Conservation (phyloP, 2,797 vertebrate genomes). For the Myotis pilosus region DNA sequence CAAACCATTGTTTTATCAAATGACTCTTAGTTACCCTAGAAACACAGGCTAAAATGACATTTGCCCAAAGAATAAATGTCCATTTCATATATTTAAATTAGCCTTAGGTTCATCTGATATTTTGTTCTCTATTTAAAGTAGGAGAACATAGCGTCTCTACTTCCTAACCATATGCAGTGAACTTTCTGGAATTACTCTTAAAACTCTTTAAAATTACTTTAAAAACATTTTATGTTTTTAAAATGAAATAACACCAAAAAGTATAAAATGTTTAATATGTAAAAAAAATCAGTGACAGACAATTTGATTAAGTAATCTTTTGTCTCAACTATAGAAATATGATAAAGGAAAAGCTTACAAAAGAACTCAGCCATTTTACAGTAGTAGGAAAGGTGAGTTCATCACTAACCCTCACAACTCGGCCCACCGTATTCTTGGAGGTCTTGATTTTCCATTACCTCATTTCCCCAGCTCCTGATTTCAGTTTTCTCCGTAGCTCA, state of each 20-base stretch:
- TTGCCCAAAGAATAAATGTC: neutral
- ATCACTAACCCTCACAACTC: neutral
- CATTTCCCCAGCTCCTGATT: slow-evolving; percentile 81
- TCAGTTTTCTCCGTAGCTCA: slow-evolving; percentile 82
- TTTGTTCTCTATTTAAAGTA: slow-evolving; percentile 39
- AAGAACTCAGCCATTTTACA: neutral
- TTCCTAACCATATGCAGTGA: neutral
- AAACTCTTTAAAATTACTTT: slow-evolving; percentile 20
- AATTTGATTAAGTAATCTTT: neutral
- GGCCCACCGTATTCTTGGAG: neutral
- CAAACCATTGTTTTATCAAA: neutral
- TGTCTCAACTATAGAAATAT: neutral
- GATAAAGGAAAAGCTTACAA: neutral
- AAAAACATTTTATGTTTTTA: slow-evolving; percentile 6
- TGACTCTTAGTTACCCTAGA: neutral
- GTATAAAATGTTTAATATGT: neutral
- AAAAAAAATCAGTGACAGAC: neutral
- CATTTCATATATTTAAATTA: neutral
- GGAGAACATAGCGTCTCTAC: neutral
- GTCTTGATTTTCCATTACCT: slow-evolving; percentile 79
- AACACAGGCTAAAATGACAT: neutral
- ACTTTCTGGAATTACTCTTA: slow-evolving; percentile 26
- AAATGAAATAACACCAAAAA: slow-evolving; percentile 36
- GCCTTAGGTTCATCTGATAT: slow-evolving; percentile 21
- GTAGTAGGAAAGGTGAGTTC: neutral